Conservation (phyloP, 2,113 vertebrate genomes). For the Esox niger region DNA sequence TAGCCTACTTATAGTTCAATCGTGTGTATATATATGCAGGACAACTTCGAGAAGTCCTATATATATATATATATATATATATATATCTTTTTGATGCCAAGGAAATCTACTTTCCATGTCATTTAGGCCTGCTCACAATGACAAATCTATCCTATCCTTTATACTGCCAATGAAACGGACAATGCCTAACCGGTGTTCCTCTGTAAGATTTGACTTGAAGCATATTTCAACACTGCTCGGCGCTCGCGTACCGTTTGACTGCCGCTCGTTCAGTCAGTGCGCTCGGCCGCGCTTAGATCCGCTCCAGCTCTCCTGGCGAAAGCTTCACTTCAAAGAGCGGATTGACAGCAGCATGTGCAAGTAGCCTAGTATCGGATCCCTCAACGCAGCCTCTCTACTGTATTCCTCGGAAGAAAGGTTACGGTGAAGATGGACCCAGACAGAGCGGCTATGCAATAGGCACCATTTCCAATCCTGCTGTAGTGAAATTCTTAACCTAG, state of each 20-base stretch:
- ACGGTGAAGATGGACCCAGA: not conserved
- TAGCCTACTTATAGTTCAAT: no score
- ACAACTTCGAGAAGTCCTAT: no score
- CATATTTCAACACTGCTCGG: not conserved
- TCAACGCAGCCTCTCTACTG: not conserved
- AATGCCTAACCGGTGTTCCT: no score
- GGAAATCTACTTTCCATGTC: no score
- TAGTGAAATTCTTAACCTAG: conserved; percentile 13
- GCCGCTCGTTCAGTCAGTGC: not conserved
- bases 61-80: no score
- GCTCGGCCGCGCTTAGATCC: not conserved
- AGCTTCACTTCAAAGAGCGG: not conserved
- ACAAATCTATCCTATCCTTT: no score
- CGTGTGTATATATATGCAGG: no score
- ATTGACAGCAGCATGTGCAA: not conserved
- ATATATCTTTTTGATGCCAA: no score
- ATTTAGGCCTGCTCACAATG: no score
- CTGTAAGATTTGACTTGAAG: no score
- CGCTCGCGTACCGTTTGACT: not conserved
- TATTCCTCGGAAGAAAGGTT: conserved; percentile 3
- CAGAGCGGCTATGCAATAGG: not conserved
- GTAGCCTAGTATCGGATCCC: not conserved
- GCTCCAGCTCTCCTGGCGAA: not conserved
- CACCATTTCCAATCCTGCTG: conserved; percentile 19
- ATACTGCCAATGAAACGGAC: no score